phyloP scores from a whole-genome alignment of 2,888 invertebrate species.

The Auanema freiburgensis region DNA sequence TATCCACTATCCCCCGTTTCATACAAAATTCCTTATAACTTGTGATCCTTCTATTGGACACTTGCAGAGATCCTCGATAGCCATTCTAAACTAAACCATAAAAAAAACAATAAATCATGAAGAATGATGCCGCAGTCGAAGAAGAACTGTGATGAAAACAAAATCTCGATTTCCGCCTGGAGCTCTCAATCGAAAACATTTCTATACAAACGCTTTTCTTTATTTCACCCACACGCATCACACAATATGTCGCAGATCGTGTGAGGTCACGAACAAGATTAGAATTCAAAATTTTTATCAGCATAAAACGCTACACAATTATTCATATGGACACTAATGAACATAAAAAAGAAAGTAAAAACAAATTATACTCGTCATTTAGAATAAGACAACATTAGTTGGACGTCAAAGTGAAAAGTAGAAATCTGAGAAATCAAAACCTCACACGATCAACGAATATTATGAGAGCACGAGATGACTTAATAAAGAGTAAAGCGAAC shows the following conservation, averaged over 20 bases:
- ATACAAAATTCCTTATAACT: slow-evolving; percentile 11
- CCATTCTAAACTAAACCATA: slow-evolving; percentile 7
- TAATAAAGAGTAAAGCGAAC: slow-evolving; percentile 8
- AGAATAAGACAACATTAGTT: slow-evolving; percentile 10
- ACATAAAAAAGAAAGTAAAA: slow-evolving; percentile 3
- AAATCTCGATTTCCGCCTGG: not conserved
- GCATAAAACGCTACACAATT: not conserved
- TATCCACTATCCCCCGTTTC: slow-evolving; percentile 8
- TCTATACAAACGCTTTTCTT: not conserved
- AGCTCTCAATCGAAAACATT: slow-evolving; percentile 9
- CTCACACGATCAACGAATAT: slow-evolving; percentile 5
- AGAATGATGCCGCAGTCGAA: not conserved
- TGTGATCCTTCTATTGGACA: slow-evolving; percentile 1
- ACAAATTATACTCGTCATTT: slow-evolving; percentile 1
- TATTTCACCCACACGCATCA: not conserved
- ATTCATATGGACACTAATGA: slow-evolving; percentile 5
- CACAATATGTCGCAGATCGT: slow-evolving; percentile 7
- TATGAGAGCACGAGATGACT: slow-evolving; percentile 7
- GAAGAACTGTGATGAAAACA: not conserved
- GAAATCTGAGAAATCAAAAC: slow-evolving; percentile 3
- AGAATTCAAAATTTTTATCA: slow-evolving; percentile 4
- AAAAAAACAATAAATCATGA: slow-evolving; percentile 1
- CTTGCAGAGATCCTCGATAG: not conserved
- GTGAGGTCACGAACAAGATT: slow-evolving; percentile 3
- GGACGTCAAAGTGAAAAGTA: slow-evolving; percentile 8